Evolutionary conservation across 2,113 vertebrate genomes (phyloP), one percentile per base, ranked within the genome.

Genomic region (Paracanthobrama guichenoti): DNA sequence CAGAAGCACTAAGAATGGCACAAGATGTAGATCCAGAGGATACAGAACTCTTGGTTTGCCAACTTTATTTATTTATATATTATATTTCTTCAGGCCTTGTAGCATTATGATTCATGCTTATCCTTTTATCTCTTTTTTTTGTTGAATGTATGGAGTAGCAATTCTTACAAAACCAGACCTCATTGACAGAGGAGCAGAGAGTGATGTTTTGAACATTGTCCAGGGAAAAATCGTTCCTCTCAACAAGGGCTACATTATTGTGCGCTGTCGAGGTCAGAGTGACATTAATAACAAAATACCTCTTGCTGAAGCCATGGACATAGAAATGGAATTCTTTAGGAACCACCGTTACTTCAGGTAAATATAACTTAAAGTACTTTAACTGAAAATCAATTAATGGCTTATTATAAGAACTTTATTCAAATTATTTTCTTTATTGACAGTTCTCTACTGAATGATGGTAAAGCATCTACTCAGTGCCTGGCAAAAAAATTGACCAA

Each of bases 131-230:
- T 12, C 0, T 69, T 39, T 22, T n/a, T 39, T 67, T 3, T 14
- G 71, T 20, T 50, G 3, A 42, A 44, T 57, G 26, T 44, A 3
- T 46, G 64, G 11, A 2, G 2, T 74, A 96, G 96, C 95, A 1
- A 92, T 96, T 84, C 88, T 96, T 83, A 96, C 95, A 0, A 96
- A 96, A 87, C 95, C 96, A 0, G 95, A 96, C 83, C 90, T 96
- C 24, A 80, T 96, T 55, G 96, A 96, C 86, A 93, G 0, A 85
- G 95, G 95, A 12, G 92, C 95, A 0, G 95, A 96, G 12, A 76
- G 84, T 0, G 31, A 88, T 6, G 20, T 96, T 0, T 0, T 96
- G 0, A 92, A 92, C 0, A 86, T 96, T 60, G 64, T 93, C 0
- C 67, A 6, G 7, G 96, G 96, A 84, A 69, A 79, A 1, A 81